phyloP scores from a whole-genome alignment of 2,888 invertebrate species.

The Microctonus brassicae region DNA sequence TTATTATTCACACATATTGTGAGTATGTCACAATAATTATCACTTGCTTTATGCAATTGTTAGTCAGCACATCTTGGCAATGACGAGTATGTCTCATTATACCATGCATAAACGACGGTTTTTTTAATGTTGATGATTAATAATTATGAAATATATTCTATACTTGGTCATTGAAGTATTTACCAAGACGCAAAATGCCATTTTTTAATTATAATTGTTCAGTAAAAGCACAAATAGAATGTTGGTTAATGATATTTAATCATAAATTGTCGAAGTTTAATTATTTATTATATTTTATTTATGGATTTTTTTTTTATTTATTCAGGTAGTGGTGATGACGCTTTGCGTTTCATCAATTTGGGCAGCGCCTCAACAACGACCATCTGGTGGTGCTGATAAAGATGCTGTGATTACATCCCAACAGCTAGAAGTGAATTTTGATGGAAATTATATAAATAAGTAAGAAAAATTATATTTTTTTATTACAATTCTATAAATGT shows the following conservation, averaged over 20 bases:
- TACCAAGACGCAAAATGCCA: too few species aligned
- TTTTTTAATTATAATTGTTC: too few species aligned
- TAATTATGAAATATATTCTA: too few species aligned
- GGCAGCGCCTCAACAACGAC: constrained; percentile 63
- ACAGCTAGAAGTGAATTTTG: constrained; percentile 67
- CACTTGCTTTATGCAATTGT: background rate
- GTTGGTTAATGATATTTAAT: too few species aligned
- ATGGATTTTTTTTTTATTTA: constrained; percentile 31
- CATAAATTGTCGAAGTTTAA: too few species aligned
- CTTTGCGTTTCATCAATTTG: constrained; percentile 61
- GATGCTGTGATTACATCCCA: constrained; percentile 67
- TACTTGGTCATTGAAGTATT: too few species aligned
- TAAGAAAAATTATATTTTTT: constrained; percentile 49
- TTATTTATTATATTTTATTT: background rate
- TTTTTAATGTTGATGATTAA: too few species aligned
- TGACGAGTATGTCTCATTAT: too few species aligned
- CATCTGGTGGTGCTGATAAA: constrained; percentile 58
- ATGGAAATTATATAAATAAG: constrained; percentile 67
- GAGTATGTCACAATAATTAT: constrained; percentile 4
- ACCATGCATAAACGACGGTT: too few species aligned
- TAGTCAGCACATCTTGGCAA: background rate
- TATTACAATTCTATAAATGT: background rate
- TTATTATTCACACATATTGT: background rate
- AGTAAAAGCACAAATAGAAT: too few species aligned
- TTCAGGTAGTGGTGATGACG: constrained; percentile 60